Conservation (phyloP, 2,113 vertebrate genomes). For the Helogale parvula region DNA sequence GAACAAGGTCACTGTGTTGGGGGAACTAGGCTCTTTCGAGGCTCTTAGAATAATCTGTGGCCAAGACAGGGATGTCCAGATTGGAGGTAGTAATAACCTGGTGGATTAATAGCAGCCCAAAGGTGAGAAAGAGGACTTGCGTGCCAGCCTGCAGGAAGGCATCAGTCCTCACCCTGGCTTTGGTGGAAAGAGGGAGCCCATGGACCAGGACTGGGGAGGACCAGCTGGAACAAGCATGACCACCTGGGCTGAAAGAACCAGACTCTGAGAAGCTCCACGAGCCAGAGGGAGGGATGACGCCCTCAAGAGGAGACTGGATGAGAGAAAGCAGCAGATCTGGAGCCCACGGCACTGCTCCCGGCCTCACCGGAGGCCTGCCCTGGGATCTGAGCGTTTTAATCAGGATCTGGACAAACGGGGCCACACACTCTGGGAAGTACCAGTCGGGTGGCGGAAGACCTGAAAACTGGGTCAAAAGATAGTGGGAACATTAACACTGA, state of each 20-base stretch:
- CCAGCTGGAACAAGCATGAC: not conserved
- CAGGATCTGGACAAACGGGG: not conserved
- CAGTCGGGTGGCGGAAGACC: not conserved
- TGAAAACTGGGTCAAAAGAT: not conserved
- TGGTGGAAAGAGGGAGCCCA: not conserved
- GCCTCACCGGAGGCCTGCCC: not conserved
- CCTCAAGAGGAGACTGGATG: not conserved
- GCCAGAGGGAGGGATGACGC: not conserved
- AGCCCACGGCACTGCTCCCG: not conserved
- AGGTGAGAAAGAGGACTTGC: not conserved
- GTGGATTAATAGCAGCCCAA: fast-evolving
- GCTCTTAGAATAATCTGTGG: not conserved
- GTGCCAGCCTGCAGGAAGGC: not conserved
- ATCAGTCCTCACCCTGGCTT: not conserved
- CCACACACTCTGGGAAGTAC: not conserved
- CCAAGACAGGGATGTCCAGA: not conserved
- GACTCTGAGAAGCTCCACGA: not conserved
- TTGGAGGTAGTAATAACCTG: not conserved
- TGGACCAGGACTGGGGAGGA: not conserved
- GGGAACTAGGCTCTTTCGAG: not conserved
- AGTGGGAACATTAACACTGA: not conserved
- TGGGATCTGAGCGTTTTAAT: not conserved
- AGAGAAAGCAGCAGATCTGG: not conserved
- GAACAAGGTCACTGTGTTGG: no score
- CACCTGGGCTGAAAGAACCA: not conserved